Evolutionary conservation across 2,797 vertebrate species (phyloP).

Genomic region (Liasis olivaceus): DNA sequence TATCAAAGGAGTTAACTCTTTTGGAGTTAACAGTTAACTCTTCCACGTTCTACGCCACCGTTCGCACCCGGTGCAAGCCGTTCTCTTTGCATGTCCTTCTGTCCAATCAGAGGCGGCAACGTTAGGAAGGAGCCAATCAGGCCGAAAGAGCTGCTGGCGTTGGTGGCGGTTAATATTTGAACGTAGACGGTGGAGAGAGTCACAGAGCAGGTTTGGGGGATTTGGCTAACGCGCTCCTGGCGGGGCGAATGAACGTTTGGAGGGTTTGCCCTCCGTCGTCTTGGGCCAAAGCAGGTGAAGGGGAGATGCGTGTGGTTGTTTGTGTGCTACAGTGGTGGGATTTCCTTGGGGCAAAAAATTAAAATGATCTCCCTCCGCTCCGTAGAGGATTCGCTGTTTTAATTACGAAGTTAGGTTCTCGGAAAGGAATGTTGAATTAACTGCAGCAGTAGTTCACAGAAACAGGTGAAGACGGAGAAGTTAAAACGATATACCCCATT

Average conservation of each 20-base stretch:
- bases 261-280: no score
- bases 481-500: not conserved
- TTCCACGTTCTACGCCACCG: not conserved
- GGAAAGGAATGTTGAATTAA: no score
- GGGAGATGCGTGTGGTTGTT: no score
- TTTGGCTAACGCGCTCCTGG: no score
- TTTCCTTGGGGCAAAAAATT: not conserved
- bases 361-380: not conserved
- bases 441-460: not conserved
- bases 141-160: not conserved
- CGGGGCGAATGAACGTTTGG: not conserved
- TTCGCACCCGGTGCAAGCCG: not conserved
- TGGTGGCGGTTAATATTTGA: constrained; percentile 34
- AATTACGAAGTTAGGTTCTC: not conserved
- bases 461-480: not conserved
- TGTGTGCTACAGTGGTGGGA: no score
- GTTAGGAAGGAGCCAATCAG: not conserved
- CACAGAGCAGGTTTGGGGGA: not conserved
- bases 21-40: no score
- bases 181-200: not conserved
- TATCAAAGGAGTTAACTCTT: not conserved
- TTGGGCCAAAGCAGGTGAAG: not conserved
- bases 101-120: not conserved
- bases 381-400: not conserved
- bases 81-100: not conserved